Conservation (phyloP, 2,888 invertebrate species). For the Xestia rhomboidea region DNA sequence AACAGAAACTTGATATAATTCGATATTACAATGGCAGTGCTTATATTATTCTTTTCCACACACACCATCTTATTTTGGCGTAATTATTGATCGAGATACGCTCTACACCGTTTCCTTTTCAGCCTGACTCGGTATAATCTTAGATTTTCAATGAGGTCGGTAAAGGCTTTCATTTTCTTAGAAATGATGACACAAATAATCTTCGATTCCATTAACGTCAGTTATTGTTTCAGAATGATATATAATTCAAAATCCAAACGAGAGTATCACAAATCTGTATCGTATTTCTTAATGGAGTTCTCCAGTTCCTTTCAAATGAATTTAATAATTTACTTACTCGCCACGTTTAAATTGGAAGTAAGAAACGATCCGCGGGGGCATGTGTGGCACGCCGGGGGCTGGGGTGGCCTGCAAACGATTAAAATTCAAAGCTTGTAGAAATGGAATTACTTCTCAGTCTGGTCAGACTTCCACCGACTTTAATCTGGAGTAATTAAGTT, state of each 20-base stretch:
- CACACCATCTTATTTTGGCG: neutral
- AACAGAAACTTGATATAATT: constrained; percentile 37
- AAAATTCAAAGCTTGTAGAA: constrained; percentile 89
- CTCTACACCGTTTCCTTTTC: neutral
- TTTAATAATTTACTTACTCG: constrained; percentile 65
- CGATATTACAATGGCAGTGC: neutral
- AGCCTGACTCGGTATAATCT: neutral
- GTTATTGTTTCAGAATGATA: constrained; percentile 37
- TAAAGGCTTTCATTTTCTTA: constrained; percentile 13
- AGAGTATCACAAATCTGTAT: constrained; percentile 42
- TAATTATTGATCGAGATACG: neutral
- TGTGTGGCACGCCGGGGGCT: constrained; percentile 63
- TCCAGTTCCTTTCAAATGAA: constrained; percentile 54
- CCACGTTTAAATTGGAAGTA: constrained; percentile 71
- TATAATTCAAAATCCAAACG: constrained; percentile 37
- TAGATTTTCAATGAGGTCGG: constrained; percentile 29
- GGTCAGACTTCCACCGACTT: constrained; percentile 85
- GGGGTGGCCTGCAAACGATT: constrained; percentile 78
- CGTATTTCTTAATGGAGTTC: constrained; percentile 59
- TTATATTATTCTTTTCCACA: neutral
- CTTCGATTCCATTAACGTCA: constrained; percentile 44
- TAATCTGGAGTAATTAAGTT: constrained; percentile 87
- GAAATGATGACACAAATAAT: constrained; percentile 30
- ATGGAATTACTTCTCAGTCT: constrained; percentile 87
- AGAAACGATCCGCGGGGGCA: constrained; percentile 65